Evolutionary conservation across 2,113 vertebrate species (phyloP).

Genomic region (Labeo rohita): DNA sequence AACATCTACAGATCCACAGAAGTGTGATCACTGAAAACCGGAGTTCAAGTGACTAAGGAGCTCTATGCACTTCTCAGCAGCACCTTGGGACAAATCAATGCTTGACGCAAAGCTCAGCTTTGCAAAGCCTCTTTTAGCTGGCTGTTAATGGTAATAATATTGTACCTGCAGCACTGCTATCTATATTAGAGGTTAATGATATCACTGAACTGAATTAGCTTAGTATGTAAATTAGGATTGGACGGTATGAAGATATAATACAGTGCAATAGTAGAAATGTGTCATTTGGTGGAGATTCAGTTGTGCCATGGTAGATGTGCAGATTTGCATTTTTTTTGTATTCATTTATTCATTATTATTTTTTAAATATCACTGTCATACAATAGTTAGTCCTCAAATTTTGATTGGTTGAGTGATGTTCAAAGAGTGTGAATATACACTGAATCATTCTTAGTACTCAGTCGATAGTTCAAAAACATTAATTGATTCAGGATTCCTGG

Average conservation of each 20-base stretch:
- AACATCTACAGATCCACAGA: conserved; percentile 28
- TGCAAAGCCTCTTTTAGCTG: conserved; percentile 14
- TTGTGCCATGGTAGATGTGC: background rate
- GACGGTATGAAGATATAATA: background rate
- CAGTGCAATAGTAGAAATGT: background rate
- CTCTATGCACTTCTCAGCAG: conserved; percentile 20
- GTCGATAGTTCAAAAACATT: background rate
- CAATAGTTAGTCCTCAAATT: background rate
- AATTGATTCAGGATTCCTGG: background rate
- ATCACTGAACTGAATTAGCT: conserved; percentile 8
- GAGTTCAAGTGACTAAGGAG: conserved; percentile 41
- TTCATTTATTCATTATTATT: background rate
- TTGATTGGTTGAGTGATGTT: background rate
- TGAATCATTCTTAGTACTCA: background rate
- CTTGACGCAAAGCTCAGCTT: conserved; percentile 17
- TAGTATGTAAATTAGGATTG: conserved; percentile 2
- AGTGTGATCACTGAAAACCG: conserved; percentile 40
- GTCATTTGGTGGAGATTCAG: background rate
- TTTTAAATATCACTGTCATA: background rate
- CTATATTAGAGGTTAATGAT: conserved; percentile 7
- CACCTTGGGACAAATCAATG: conserved; percentile 45
- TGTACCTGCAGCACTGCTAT: conserved; percentile 4
- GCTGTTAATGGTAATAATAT: background rate
- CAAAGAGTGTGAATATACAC: background rate
- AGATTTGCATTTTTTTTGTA: too few species aligned